Base-by-base conservation (phyloP, 2,113 vertebrate genomes). In the Larimichthys polyactis region DNA sequence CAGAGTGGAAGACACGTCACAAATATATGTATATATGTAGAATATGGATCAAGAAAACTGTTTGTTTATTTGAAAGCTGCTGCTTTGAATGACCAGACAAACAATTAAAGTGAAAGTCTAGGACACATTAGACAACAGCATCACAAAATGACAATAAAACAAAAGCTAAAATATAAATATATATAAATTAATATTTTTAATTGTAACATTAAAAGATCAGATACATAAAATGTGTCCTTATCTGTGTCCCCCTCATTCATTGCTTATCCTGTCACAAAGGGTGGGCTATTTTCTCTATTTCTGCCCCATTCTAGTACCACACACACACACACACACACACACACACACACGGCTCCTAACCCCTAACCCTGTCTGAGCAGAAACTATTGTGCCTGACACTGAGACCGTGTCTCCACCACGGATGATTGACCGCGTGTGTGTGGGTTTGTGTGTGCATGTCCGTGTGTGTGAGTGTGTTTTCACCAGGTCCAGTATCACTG, bases 341-440 rank as follows among this genome's bases (percentile, higher is more conserved):
- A 68, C 73, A 65, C 62, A 70, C 72, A 73, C 79, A 55, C 75
- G 54, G 66, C 83, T 75, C 83, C 73, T 87, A 51, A 91, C 82
- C 79, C 78, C 62, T 85, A 80, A 89, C 89, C 73, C 82, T 78
- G 84, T 86, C 89, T 91, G 83, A 86, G 82, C 77, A 71, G 69
- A 87, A 84, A 43, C 84, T 86, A 89, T 92, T 93, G 92, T 91
- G 79, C 87, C 72, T 89, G 89, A 89, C 86, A 89, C 88, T 86
- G 87, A 77, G 86, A 90, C 82, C 74, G 78, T 90, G 80, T 90
- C 91, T 81, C 75, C 44, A 64, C 81, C 86, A 89, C 6, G 88
- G 83, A 87, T 92, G 88, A 83, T 64, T 91, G 90, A 71, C 11
- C 32, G 19, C 73, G 76, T 83, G 80, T 73, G 72, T 43, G 73